phyloP scores from a whole-genome alignment of 35 echinoderm and acorn worm genomes.

The Apostichopus parvimensis region DNA sequence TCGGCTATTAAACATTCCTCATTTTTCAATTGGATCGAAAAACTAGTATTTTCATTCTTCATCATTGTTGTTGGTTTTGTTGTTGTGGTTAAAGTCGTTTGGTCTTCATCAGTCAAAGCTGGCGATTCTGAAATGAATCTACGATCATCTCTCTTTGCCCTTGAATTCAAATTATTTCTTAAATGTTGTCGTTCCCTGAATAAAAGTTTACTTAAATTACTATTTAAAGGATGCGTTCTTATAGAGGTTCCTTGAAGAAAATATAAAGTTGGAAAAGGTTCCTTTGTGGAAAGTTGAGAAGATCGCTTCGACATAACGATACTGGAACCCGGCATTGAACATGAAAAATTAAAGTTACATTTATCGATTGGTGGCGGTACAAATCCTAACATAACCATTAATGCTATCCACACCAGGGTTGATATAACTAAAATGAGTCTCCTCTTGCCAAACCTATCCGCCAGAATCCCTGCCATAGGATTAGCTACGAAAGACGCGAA shows the following conservation, averaged over 20 bases:
- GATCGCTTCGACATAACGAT: neutral
- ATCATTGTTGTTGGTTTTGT: neutral
- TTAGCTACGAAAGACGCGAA: constrained; percentile 63
- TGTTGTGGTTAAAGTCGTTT: neutral
- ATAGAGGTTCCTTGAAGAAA: neutral
- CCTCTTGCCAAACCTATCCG: constrained; percentile 58
- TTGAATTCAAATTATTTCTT: neutral
- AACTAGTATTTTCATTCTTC: neutral
- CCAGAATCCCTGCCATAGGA: constrained; percentile 56
- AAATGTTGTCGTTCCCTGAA: neutral
- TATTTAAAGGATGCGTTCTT: neutral
- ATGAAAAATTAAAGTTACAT: neutral
- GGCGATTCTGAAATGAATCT: neutral
- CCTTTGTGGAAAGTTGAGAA: neutral
- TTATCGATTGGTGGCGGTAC: constrained; percentile 39
- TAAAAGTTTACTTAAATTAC: neutral
- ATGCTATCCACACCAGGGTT: constrained; percentile 53
- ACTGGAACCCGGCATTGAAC: neutral
- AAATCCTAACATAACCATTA: constrained; percentile 57
- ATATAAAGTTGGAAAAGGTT: too few species aligned
- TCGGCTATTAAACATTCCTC: constrained; percentile 44
- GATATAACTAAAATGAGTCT: constrained; percentile 49
- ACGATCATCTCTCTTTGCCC: neutral
- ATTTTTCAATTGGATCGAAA: neutral
- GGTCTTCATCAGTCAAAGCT: neutral